Base-by-base conservation (phyloP, 2,797 vertebrate species). In the Smutsia temminckii region DNA sequence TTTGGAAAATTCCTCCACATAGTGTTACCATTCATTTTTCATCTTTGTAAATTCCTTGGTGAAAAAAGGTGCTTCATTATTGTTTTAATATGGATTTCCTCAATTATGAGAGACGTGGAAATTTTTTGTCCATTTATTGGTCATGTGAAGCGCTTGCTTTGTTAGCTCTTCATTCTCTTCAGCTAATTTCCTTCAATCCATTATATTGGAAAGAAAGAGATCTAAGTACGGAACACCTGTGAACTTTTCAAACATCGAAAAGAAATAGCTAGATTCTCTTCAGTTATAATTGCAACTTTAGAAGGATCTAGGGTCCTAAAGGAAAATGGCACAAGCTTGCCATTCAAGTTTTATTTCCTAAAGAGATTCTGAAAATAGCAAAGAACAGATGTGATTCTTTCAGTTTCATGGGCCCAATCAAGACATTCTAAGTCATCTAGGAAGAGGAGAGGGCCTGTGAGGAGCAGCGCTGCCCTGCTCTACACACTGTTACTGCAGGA, bases 291-390 rank as follows among this genome's bases (percentile, higher is more conserved):
- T 49, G 74, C 51, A 80, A 32, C 21, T 40, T 59, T 72, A 29
- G 66, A 93, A 87, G 46, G 9, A 12, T 25, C 55, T 55, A 64
- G 53, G 16, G 27, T 66, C 42, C 40, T 79, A 40, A 53, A 77
- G 42, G 68, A 92, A 79, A 90, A 59, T 66, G 51, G 59, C 68
- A 63, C 40, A 85, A 93, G 40, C 21, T 85, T 90, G 86, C 57
- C 34, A 18, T 66, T 93, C 57, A 55, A 32, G 37, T 57, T 51
- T 66, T 37, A 71, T 59, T 71, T 49, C 40, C 74, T 68, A 68
- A 85, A 66, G 80, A 64, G 61, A 57, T 66, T 64, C 57, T 68
- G 72, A 85, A 89, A 85, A 93, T 80, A 90, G 86, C 49, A 59
- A 66, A 51, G 66, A 89, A 78, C 72, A 93, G 42, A 93, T 93